Evolutionary conservation across 1,140 invertebrate species (phyloP).

Genomic region (Drosophila pectinifera): DNA sequence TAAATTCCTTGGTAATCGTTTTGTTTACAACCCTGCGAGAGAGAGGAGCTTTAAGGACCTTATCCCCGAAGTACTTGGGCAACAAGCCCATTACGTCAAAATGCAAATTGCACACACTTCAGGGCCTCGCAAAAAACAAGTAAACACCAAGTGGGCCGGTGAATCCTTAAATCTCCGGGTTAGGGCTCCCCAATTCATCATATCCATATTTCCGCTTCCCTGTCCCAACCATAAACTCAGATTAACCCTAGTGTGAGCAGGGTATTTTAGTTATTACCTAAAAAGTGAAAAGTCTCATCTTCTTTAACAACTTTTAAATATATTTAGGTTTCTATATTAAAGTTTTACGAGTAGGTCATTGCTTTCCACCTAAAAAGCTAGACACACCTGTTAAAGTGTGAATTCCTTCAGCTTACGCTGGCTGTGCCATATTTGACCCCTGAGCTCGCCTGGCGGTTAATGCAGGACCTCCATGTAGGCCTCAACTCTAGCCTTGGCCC

Average conservation of each 20-base stretch:
- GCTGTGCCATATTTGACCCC: not conserved
- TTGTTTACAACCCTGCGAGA: slow-evolving; percentile 33
- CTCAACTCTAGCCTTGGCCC: slow-evolving; percentile 17
- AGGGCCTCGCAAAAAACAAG: slow-evolving; percentile 32
- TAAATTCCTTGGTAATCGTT: slow-evolving; percentile 29
- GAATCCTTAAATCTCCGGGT: not conserved
- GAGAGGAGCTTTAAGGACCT: slow-evolving; percentile 23
- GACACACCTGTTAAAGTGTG: too few relatives aligned
- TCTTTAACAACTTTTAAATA: too few relatives aligned
- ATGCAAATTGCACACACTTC: slow-evolving; percentile 63
- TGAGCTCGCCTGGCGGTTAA: slow-evolving; percentile 2
- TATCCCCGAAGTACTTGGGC: slow-evolving; percentile 27
- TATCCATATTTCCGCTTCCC: slow-evolving; percentile 13
- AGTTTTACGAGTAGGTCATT: too few relatives aligned
- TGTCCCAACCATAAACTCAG: slow-evolving; percentile 4
- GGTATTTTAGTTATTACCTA: too few relatives aligned
- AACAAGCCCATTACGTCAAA: slow-evolving; percentile 56
- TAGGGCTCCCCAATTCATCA: slow-evolving; percentile 15
- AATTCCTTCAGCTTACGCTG: not conserved
- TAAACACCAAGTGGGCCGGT: slow-evolving; percentile 27
- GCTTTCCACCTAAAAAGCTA: too few relatives aligned
- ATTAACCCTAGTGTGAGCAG: not conserved
- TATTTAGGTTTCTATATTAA: too few relatives aligned
- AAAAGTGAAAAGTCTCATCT: too few relatives aligned
- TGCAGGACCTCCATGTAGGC: slow-evolving; percentile 10